Evolutionary conservation across 2,888 invertebrate species (phyloP).

Genomic region (Synergus umbraculus): DNA sequence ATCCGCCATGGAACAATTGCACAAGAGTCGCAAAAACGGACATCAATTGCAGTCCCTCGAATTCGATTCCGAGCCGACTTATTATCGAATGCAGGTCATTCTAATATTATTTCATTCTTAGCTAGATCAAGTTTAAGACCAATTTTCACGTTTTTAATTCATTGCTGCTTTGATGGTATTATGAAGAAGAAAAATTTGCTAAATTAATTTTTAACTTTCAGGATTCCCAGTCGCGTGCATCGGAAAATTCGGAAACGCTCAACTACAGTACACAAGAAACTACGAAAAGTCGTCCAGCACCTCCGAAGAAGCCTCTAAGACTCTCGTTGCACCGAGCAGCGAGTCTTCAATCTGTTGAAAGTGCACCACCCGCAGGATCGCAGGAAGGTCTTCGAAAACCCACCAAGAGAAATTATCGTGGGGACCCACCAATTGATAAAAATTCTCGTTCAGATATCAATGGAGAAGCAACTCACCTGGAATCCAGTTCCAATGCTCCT

Average conservation of each 20-base stretch:
- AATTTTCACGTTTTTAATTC: neutral
- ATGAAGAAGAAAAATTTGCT: neutral
- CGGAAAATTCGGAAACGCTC: slow-evolving; percentile 66
- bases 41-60: slow-evolving; percentile 81
- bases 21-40: slow-evolving; percentile 64
- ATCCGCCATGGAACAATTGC: slow-evolving; percentile 66
- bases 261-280: slow-evolving; percentile 72
- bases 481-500: slow-evolving; percentile 58
- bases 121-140: neutral
- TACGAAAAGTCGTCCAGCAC: slow-evolving; percentile 82
- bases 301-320: slow-evolving; percentile 91
- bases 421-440: slow-evolving; percentile 75
- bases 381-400: slow-evolving; percentile 77
- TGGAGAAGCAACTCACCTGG: slow-evolving; percentile 57
- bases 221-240: slow-evolving; percentile 69
- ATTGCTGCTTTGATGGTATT: neutral
- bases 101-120: neutral
- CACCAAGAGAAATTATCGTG: slow-evolving; percentile 81
- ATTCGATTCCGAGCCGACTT: slow-evolving; percentile 86
- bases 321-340: slow-evolving; percentile 90
- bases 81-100: slow-evolving; percentile 78
- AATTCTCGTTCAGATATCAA: slow-evolving; percentile 57
- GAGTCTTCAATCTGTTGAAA: slow-evolving; percentile 87
- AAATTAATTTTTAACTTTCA: slow-evolving; percentile 46
- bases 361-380: slow-evolving; percentile 69